Conservation (phyloP, 1,140 invertebrate species). For the Idris sp. region DNA sequence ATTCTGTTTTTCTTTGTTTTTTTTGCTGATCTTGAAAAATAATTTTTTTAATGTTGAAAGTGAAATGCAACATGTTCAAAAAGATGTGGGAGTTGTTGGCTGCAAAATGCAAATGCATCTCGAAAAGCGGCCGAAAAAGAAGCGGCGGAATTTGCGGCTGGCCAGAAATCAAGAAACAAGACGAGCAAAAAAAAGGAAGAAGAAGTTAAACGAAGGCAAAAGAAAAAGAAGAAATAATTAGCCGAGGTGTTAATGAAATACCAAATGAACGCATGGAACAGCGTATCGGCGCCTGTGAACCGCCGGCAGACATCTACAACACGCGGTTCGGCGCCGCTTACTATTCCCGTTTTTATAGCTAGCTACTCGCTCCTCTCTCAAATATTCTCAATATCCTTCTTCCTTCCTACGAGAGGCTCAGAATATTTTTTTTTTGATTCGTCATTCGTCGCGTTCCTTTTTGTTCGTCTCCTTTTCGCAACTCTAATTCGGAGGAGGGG, state of each 20-base stretch:
- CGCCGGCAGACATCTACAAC: conserved; percentile 77
- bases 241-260: conserved; percentile 79
- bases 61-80: too few species aligned
- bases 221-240: conserved; percentile 77
- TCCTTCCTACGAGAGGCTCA: conserved; percentile 37
- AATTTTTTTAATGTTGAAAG: too few species aligned
- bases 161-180: background rate
- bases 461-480: conserved; percentile 22
- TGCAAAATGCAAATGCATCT: conserved; percentile 46
- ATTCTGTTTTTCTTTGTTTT: too few species aligned
- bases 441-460: conserved; percentile 13
- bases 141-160: conserved; percentile 30
- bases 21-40: too few species aligned
- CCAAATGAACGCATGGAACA: conserved; percentile 77
- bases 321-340: conserved; percentile 76
- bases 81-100: conserved; percentile 16
- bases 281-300: conserved; percentile 78
- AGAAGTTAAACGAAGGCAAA: too few species aligned
- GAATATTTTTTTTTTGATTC: conserved; percentile 51
- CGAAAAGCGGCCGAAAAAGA: conserved; percentile 33
- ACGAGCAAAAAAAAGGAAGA: too few species aligned
- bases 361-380: conserved; percentile 62
- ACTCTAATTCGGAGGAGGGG: conserved; percentile 53
- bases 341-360: conserved; percentile 66
- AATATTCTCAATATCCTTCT: conserved; percentile 62